Conservation (phyloP, 2,797 vertebrate genomes). For the Mus caroli region DNA sequence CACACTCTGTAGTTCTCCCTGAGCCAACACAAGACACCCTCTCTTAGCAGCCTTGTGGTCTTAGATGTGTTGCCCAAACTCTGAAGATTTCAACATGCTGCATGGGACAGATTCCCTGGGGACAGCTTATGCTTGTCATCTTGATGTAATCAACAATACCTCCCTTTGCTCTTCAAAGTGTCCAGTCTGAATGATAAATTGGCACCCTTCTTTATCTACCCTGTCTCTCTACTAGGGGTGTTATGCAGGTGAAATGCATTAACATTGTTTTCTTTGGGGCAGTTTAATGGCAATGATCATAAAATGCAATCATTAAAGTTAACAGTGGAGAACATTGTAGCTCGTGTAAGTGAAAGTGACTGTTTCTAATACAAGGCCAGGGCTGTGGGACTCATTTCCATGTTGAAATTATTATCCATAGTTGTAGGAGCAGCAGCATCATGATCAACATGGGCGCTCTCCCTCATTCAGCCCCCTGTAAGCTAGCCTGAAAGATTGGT, state of each 20-base stretch:
- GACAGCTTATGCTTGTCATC: not conserved
- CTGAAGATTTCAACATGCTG: not conserved
- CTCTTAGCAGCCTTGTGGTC: not conserved
- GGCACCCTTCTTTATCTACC: not conserved
- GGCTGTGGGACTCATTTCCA: not conserved
- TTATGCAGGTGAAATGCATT: not conserved
- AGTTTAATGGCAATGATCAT: not conserved
- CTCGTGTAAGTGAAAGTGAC: not conserved
- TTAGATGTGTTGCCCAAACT: not conserved
- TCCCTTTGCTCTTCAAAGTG: not conserved
- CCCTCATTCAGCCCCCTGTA: not conserved
- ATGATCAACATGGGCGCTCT: rapidly evolving
- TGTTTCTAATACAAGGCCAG: conserved; percentile 39
- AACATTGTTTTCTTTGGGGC: not conserved
- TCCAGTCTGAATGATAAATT: not conserved
- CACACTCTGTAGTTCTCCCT: not conserved
- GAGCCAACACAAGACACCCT: not conserved
- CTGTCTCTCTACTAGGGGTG: not conserved
- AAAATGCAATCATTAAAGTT: not conserved
- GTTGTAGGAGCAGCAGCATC: not conserved
- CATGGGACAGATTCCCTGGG: not conserved
- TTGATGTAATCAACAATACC: not conserved
- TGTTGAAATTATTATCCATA: not conserved
- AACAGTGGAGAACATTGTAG: not conserved
- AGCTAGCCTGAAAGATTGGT: not conserved